Evolutionary conservation across 2,113 vertebrate genomes (phyloP).

Genomic region (Hydropotes inermis): DNA sequence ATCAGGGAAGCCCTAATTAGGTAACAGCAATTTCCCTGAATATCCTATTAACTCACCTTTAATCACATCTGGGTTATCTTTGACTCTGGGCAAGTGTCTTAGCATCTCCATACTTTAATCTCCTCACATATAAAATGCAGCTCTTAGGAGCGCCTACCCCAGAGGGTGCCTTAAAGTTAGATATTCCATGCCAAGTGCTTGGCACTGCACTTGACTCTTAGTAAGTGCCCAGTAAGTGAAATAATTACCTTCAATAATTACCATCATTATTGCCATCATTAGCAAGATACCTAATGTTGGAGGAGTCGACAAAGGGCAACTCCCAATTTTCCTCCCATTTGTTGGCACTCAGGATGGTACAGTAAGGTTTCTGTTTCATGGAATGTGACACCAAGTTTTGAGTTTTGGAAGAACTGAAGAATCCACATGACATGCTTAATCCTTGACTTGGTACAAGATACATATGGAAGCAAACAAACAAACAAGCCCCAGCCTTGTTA

Average conservation of each 20-base stretch:
- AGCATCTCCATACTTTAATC: fast-evolving
- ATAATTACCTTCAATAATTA: background rate
- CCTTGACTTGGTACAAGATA: background rate
- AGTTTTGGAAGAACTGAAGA: background rate
- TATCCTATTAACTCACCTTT: background rate
- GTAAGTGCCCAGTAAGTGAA: background rate
- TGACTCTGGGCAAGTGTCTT: background rate
- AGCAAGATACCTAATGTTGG: background rate
- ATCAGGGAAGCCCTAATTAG: background rate
- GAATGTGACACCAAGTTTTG: background rate
- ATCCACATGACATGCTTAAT: background rate
- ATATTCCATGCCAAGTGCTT: background rate
- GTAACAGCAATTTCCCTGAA: background rate
- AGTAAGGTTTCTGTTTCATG: background rate
- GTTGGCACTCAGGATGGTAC: background rate
- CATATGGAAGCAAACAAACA: background rate
- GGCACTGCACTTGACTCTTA: background rate
- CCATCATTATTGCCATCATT: background rate
- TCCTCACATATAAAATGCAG: background rate
- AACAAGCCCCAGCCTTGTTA: background rate
- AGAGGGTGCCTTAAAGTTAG: background rate
- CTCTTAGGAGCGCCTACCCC: background rate
- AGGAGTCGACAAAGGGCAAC: background rate
- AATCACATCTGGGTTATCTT: background rate
- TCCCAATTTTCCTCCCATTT: background rate